A percentile compares a stretch with the other conserved stretches of the same genome.
Evolutionary conservation across 2,113 vertebrate genomes (phyloP).

Genomic region (Mobula birostris): DNA sequence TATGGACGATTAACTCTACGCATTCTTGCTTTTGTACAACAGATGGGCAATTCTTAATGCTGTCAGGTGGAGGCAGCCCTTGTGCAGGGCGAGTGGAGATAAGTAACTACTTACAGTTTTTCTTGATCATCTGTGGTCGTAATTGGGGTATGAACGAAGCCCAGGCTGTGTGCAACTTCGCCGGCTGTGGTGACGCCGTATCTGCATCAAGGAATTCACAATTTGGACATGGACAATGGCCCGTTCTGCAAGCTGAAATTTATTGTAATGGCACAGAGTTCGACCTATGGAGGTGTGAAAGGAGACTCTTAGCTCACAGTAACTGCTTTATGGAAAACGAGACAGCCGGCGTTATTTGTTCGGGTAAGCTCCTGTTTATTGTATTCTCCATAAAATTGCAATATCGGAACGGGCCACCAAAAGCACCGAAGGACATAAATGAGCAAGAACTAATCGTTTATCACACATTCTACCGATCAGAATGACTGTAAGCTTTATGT

Average conservation of each 20-base stretch:
- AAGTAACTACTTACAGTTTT: constrained; percentile 30
- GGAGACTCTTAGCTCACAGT: not conserved
- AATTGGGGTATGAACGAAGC: constrained; percentile 43
- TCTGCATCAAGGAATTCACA: constrained; percentile 39
- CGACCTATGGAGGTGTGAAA: constrained; percentile 40
- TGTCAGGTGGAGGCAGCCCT: not conserved
- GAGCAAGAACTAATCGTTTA: not conserved
- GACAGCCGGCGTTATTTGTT: not conserved
- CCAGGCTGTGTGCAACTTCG: constrained; percentile 44
- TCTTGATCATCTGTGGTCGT: constrained; percentile 43
- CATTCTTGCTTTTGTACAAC: too few species aligned
- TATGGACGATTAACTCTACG: too few species aligned
- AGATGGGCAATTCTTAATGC: too few species aligned
- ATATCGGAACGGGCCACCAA: not conserved
- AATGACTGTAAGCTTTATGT: not conserved
- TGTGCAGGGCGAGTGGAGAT: constrained; percentile 42
- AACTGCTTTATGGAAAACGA: not conserved
- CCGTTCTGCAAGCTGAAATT: constrained; percentile 41
- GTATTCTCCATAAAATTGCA: not conserved
- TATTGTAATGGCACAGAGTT: constrained; percentile 44
- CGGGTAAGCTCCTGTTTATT: not conserved
- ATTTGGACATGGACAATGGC: constrained; percentile 39
- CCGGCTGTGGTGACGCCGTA: constrained; percentile 44
- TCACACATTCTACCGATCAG: not conserved
- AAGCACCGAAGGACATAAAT: not conserved